A percentile compares a stretch with the other conserved stretches of the same genome.
Evolutionary conservation across 2,888 invertebrate species (phyloP).

Genomic region (Anaspis maculata): DNA sequence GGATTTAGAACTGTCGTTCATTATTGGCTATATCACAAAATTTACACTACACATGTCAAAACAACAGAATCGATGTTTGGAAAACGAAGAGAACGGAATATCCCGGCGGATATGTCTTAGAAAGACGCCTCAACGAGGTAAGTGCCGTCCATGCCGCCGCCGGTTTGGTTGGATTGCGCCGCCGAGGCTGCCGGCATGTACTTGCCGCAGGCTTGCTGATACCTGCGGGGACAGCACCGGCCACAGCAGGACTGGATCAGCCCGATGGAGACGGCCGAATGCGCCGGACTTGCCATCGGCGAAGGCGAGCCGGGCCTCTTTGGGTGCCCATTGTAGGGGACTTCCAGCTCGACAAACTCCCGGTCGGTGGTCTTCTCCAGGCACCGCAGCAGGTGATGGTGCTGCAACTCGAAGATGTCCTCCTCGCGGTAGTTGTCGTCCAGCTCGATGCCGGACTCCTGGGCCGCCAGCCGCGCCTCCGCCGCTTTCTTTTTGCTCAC

Average conservation of each 20-base stretch:
- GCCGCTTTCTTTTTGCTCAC: conserved; percentile 98
- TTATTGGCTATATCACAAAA: conserved; percentile 33
- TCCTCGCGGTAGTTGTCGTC: conserved; percentile 87
- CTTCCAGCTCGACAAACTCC: conserved; percentile 94
- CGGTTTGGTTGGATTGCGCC: conserved; percentile 71
- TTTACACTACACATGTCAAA: conserved; percentile 31
- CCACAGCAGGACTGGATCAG: conserved; percentile 74
- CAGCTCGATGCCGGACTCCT: conserved; percentile 85
- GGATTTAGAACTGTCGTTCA: conserved; percentile 19
- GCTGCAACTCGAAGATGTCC: conserved; percentile 97
- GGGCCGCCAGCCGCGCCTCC: conserved; percentile 87
- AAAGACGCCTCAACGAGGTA: conserved; percentile 80
- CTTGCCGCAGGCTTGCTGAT: conserved; percentile 82
- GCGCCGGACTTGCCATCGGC: conserved; percentile 78
- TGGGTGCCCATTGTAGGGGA: conserved; percentile 87
- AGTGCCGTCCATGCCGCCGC: conserved; percentile 76
- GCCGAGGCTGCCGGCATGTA: conserved; percentile 80
- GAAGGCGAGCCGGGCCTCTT: conserved; percentile 87
- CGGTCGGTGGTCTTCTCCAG: conserved; percentile 98
- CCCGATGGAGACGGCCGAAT: conserved; percentile 59
- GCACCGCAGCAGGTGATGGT: conserved; percentile 95
- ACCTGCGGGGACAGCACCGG: conserved; percentile 78
- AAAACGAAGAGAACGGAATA: conserved; percentile 19
- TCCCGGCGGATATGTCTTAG: conserved; percentile 36
- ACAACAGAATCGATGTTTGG: conserved; percentile 28